phyloP scores from a whole-genome alignment of 1,140 invertebrate genomes.

The Macrosteles quadrilineatus region DNA sequence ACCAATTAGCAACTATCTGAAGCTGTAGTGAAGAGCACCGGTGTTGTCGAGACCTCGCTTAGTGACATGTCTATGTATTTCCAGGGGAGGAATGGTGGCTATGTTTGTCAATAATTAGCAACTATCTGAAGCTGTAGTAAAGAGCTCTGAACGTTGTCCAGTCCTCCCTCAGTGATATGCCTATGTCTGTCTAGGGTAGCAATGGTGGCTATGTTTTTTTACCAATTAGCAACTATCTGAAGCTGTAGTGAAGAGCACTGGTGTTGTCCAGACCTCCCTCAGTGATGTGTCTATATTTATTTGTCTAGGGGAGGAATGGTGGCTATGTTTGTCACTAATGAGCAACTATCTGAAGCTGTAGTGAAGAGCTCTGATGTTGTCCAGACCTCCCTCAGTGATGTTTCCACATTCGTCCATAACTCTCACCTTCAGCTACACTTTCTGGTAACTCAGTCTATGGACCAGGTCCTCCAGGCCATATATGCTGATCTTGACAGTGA shows the following conservation, averaged over 20 bases:
- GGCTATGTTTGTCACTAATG: constrained; percentile 61
- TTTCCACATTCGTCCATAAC: constrained; percentile 59
- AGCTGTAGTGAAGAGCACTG: constrained; percentile 56
- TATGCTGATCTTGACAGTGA: constrained; percentile 63
- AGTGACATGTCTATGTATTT: constrained; percentile 59
- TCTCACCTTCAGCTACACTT: constrained; percentile 60
- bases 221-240: constrained; percentile 58
- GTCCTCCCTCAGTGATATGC: constrained; percentile 59
- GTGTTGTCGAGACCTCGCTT: constrained; percentile 56
- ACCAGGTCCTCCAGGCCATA: constrained; percentile 59
- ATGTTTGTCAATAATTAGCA: constrained; percentile 63
- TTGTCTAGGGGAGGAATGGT: constrained; percentile 52
- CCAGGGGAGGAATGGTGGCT: constrained; percentile 52
- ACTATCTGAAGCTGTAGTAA: constrained; percentile 54
- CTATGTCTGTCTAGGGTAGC: constrained; percentile 58
- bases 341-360: constrained; percentile 55
- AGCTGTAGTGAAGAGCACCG: constrained; percentile 56
- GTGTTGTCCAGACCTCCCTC: constrained; percentile 56
- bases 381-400: constrained; percentile 58
- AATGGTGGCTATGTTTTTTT: constrained; percentile 57
- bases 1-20: constrained; percentile 58
- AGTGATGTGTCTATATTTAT: constrained; percentile 60
- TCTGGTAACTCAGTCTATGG: constrained; percentile 59
- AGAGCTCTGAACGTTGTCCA: constrained; percentile 56
- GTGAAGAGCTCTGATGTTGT: constrained; percentile 55